A percentile compares a stretch with the other conserved stretches of the same genome.
phyloP scores from a whole-genome alignment of 2,113 vertebrate genomes.

The Syngnathus typhle region DNA sequence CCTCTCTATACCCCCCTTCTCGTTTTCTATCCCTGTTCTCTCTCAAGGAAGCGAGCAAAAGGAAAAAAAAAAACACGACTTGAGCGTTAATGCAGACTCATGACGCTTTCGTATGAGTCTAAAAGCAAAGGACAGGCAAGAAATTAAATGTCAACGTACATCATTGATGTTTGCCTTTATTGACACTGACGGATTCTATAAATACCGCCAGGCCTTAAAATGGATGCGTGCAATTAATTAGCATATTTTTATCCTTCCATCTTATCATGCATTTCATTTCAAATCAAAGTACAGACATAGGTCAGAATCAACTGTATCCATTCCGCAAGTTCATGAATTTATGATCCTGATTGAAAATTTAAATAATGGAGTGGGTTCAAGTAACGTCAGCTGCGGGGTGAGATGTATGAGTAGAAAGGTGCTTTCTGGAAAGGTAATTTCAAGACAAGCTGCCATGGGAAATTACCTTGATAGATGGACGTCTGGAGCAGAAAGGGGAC shows the following conservation, averaged over 20 bases:
- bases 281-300: neutral
- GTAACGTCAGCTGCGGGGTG: neutral
- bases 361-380: slow-evolving; percentile 46
- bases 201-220: slow-evolving; percentile 19
- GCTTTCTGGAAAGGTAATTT: slow-evolving; percentile 34
- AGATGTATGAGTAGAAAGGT: slow-evolving; percentile 28
- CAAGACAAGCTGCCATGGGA: slow-evolving; percentile 32
- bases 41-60: slow-evolving; percentile 29
- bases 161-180: slow-evolving; percentile 26
- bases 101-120: slow-evolving; percentile 28
- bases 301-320: neutral
- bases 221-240: neutral
- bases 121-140: slow-evolving; percentile 38
- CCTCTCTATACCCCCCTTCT: slow-evolving; percentile 22
- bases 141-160: slow-evolving; percentile 50
- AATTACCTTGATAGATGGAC: slow-evolving; percentile 56
- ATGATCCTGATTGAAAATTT: slow-evolving; percentile 50
- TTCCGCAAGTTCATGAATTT: neutral
- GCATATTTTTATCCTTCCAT: neutral
- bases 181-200: slow-evolving; percentile 11
- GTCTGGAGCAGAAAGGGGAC: slow-evolving; percentile 24
- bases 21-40: slow-evolving; percentile 35
- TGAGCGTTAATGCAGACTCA: slow-evolving; percentile 50
- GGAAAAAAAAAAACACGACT: slow-evolving; percentile 23
- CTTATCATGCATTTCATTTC: neutral